Evolutionary conservation across 2,888 invertebrate genomes (phyloP).

Genomic region (Pocota personata): DNA sequence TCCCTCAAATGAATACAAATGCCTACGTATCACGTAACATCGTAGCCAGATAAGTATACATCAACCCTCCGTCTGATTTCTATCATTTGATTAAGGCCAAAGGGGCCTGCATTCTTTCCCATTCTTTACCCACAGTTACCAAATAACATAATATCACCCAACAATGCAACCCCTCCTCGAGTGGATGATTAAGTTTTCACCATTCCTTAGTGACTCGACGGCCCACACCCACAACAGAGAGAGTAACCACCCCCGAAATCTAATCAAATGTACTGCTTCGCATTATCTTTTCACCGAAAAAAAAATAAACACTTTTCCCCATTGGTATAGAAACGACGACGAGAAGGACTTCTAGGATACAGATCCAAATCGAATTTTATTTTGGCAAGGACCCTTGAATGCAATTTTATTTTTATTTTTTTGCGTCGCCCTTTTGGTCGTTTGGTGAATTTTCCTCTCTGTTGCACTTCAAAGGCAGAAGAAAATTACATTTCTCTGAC

Average conservation of each 20-base stretch:
- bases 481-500: constrained; percentile 38
- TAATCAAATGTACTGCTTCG: constrained; percentile 59
- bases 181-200: constrained; percentile 63
- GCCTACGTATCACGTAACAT: constrained; percentile 48
- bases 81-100: constrained; percentile 38
- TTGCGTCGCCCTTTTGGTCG: not conserved
- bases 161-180: constrained; percentile 36
- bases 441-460: constrained; percentile 62
- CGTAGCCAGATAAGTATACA: constrained; percentile 1
- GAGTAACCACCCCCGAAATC: constrained; percentile 40
- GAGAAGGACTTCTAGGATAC: not conserved
- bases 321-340: constrained; percentile 24
- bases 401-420: constrained; percentile 42
- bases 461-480: constrained; percentile 62
- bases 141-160: not conserved
- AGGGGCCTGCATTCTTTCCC: constrained; percentile 17
- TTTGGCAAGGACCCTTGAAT: constrained; percentile 33
- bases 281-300: constrained; percentile 3
- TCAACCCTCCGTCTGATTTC: constrained; percentile 7
- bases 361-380: constrained; percentile 59
- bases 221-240: not conserved
- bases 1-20: constrained; percentile 14
- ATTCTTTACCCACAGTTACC: not conserved
- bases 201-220: constrained; percentile 32
- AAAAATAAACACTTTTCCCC: constrained; percentile 17